Evolutionary conservation across 2,113 vertebrate species (phyloP), one percentile per base, ranked within the genome.

Genomic region (Sorex araneus): DNA sequence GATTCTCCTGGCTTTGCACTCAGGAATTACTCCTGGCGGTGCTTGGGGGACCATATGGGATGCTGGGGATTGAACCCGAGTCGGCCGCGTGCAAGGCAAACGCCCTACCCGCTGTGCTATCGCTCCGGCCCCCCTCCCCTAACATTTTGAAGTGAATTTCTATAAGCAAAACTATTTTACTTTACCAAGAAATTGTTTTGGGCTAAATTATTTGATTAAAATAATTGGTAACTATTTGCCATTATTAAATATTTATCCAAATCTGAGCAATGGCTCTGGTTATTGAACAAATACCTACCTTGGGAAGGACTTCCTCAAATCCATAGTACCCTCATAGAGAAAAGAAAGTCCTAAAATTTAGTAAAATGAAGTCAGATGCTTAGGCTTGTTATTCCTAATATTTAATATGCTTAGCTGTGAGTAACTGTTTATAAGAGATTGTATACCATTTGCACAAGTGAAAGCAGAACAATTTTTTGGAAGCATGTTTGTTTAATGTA

Each of bases 401-500:
- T 13, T 74, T 57, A 87, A 57, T 16, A 25, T 70, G 19, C 66
- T 80, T 54, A 84, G n/a, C 50, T 45, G 36, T 0, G 2, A 73
- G 83, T 81, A 71, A 30, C 77, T 79, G 60, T 85, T 89, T 71
- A 67, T 79, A 75, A 21, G 75, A 84, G 90, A 94, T 32, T 73
- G 69, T 57, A 80, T 94, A 86, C 80, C 54, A 64, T 80, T 80
- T 84, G 71, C 79, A 40, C 73, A 77, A 92, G 76, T 28, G 2
- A 34, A 69, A 75, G n/a, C 54, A 89, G 89, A 89, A 45, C 85
- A 71, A 95, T 90, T 94, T 93, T 69, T 84, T 93, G 69, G 76
- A 94, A 70, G 86, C 94, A 54, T 95, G 89, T 95, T 95, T 96
- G 82, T 92, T 96, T 95, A 95, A 93, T 27, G 93, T 30, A 84